Percentiles rank a stretch among this genome's conserved stretches.
phyloP scores from a whole-genome alignment of 2,797 vertebrate species.

The Ataeniobius toweri region DNA sequence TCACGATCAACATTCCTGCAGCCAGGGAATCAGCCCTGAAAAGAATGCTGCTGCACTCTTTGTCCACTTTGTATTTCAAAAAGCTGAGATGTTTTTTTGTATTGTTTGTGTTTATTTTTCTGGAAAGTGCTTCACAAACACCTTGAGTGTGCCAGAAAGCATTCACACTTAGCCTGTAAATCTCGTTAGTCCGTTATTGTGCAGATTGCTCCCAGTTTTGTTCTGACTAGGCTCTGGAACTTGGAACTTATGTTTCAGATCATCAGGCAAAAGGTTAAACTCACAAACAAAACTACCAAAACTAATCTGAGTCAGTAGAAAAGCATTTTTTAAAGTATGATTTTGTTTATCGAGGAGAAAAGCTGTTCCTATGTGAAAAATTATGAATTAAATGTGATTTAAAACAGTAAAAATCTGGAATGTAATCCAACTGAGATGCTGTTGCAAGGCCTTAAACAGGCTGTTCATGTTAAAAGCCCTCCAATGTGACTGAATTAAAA shows the following conservation, averaged over 20 bases:
- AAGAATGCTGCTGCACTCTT: conserved; percentile 1
- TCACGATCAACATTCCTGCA: conserved; percentile 46
- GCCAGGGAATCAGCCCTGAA: background rate
- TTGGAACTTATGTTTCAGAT: background rate
- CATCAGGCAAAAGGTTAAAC: no score
- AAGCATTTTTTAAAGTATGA: no score
- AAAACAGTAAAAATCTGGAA: background rate
- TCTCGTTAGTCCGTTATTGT: background rate
- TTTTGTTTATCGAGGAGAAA: no score
- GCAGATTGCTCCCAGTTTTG: background rate
- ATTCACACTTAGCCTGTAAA: background rate
- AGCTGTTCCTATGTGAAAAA: no score
- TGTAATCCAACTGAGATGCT: no score
- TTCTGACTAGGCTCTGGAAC: background rate
- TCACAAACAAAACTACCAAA: no score
- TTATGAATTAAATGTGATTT: background rate
- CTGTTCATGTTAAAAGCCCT: no score
- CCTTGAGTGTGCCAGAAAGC: background rate
- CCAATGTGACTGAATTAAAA: background rate
- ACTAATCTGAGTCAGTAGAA: no score
- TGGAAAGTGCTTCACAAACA: background rate
- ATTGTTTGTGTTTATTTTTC: background rate
- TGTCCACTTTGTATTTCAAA: background rate
- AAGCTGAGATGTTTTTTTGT: background rate
- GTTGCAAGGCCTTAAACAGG: no score